phyloP scores from a whole-genome alignment of 2,888 invertebrate genomes.

The Graphium colonna region DNA sequence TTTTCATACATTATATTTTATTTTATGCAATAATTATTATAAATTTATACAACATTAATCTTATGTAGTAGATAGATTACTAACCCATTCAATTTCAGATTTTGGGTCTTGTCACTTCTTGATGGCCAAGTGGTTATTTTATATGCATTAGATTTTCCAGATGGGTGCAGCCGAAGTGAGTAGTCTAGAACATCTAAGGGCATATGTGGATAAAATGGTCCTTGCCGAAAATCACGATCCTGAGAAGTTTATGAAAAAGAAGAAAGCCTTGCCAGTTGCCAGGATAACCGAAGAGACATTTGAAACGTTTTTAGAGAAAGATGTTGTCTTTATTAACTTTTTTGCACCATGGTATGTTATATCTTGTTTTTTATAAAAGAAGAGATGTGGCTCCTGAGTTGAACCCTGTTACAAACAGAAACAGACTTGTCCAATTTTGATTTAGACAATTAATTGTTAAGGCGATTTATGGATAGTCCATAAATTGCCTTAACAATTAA shows the following conservation, averaged over 20 bases:
- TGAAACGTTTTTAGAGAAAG: conserved; percentile 83
- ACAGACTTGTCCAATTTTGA: too few relatives aligned
- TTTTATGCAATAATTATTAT: too few relatives aligned
- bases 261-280: conserved; percentile 74
- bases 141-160: conserved; percentile 51
- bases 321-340: conserved; percentile 90
- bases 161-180: conserved; percentile 87
- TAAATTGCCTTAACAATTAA: too few relatives aligned
- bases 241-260: conserved; percentile 71
- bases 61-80: neutral
- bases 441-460: too few relatives aligned
- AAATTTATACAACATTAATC: too few relatives aligned
- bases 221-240: conserved; percentile 68
- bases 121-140: neutral
- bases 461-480: too few relatives aligned
- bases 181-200: conserved; percentile 84
- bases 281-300: conserved; percentile 86
- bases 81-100: neutral
- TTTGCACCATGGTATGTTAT: conserved; percentile 89
- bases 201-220: conserved; percentile 86
- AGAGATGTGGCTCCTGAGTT: neutral
- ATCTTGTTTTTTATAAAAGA: neutral
- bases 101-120: neutral
- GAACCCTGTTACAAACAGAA: neutral
- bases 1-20: too few relatives aligned